phyloP scores from a whole-genome alignment of 1,140 invertebrate species.

The Heliconius hewitsoni region DNA sequence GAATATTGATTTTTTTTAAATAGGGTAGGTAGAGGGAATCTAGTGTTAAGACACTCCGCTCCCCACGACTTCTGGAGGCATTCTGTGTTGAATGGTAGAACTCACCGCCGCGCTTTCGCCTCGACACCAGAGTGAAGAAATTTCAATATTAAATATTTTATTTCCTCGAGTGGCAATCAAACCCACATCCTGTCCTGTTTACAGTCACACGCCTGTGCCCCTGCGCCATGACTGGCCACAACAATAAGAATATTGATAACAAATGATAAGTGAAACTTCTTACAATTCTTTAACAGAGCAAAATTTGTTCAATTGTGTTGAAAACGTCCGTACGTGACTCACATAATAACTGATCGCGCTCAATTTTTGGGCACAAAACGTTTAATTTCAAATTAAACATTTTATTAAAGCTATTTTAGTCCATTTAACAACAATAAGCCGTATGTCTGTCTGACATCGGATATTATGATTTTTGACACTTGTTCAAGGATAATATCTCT shows the following conservation, averaged over 20 bases:
- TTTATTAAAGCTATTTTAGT: conserved; percentile 41
- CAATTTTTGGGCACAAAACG: conserved; percentile 37
- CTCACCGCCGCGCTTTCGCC: too few relatives aligned
- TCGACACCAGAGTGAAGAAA: too few relatives aligned
- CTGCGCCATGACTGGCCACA: too few relatives aligned
- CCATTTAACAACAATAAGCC: conserved; percentile 34
- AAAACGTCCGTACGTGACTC: conserved; percentile 37
- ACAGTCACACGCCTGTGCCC: too few relatives aligned
- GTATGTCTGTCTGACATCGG: conserved; percentile 24
- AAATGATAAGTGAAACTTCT: conserved; percentile 37
- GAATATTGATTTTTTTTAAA: conserved; percentile 40
- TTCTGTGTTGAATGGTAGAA: too few relatives aligned
- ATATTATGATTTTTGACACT: conserved; percentile 27
- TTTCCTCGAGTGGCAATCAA: too few relatives aligned
- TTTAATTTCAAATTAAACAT: conserved; percentile 37
- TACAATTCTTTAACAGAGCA: conserved; percentile 27
- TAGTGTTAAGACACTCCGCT: too few relatives aligned
- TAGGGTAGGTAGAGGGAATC: too few relatives aligned
- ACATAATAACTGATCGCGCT: conserved; percentile 29
- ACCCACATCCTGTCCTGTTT: too few relatives aligned
- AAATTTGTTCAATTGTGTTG: conserved; percentile 41
- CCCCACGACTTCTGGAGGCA: too few relatives aligned
- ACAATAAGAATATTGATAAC: conserved; percentile 47
- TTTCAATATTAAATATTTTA: too few relatives aligned
- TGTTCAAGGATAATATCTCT: background rate